Conservation (phyloP, 1,140 invertebrate genomes). For the Laodelphax striatellus region DNA sequence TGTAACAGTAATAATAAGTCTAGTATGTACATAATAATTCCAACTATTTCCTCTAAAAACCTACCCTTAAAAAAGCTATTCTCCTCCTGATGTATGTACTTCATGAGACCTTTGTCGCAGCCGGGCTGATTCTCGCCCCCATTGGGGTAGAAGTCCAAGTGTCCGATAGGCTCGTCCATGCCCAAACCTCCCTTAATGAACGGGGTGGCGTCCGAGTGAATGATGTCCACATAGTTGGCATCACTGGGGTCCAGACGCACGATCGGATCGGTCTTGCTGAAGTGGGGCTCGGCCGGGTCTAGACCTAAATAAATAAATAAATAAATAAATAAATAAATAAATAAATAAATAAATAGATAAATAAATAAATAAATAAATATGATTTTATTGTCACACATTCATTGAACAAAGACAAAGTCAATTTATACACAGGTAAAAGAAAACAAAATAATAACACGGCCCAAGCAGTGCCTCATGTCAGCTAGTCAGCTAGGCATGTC, state of each 20-base stretch:
- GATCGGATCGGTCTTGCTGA: conserved; percentile 65
- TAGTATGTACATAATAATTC: too few relatives aligned
- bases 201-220: conserved; percentile 76
- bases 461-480: too few relatives aligned
- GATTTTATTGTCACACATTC: too few relatives aligned
- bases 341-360: too few relatives aligned
- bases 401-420: too few relatives aligned
- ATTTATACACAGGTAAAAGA: too few relatives aligned
- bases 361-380: too few relatives aligned
- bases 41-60: background rate
- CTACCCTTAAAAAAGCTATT: conserved; percentile 47
- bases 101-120: conserved; percentile 56
- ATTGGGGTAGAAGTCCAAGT: conserved; percentile 86
- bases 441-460: too few relatives aligned
- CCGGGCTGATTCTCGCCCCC: conserved; percentile 77
- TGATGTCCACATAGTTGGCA: conserved; percentile 73
- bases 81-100: conserved; percentile 51
- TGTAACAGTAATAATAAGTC: too few relatives aligned
- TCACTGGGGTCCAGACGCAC: conserved; percentile 76
- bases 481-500: too few relatives aligned
- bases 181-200: conserved; percentile 71
- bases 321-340: background rate
- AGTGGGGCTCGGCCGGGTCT: conserved; percentile 88
- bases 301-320: conserved; percentile 45
- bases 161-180: conserved; percentile 62